A percentile compares a stretch with the other conserved stretches of the same genome.
Conservation (phyloP, 2,113 vertebrate genomes). For the Chunga burmeisteri region DNA sequence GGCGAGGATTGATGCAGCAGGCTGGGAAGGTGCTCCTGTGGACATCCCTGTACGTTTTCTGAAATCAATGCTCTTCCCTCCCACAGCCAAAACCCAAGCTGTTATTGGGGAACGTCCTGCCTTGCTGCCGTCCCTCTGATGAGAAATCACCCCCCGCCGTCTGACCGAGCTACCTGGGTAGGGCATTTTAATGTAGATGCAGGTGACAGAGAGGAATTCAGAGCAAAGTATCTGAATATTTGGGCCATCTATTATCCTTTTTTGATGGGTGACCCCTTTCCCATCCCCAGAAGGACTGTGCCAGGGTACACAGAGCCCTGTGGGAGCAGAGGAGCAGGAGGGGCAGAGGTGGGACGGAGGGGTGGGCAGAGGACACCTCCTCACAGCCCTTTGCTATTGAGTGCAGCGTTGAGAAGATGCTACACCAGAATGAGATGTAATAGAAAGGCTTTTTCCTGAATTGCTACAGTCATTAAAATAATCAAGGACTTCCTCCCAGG, state of each 20-base stretch:
- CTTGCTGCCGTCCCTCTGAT: background rate
- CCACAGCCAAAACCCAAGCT: background rate
- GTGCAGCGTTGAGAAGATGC: background rate
- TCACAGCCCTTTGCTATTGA: background rate
- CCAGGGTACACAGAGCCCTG: background rate
- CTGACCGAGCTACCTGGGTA: background rate
- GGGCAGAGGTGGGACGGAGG: background rate
- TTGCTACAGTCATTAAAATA: background rate
- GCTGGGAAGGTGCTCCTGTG: background rate
- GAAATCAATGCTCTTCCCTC: background rate
- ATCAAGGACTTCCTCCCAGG: background rate
- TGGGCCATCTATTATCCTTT: background rate
- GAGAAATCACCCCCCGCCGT: background rate
- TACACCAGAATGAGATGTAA: background rate
- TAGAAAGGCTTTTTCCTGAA: background rate
- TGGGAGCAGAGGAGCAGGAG: background rate
- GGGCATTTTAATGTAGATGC: background rate
- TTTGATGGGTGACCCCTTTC: background rate
- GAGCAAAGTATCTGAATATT: background rate
- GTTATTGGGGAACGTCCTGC: background rate
- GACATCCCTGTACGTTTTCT: background rate
- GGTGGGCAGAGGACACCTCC: background rate
- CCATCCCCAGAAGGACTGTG: background rate
- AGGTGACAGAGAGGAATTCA: background rate
- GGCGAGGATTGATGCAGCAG: background rate